phyloP scores from a whole-genome alignment of 2,888 invertebrate species.

The Zonitis immaculata region DNA sequence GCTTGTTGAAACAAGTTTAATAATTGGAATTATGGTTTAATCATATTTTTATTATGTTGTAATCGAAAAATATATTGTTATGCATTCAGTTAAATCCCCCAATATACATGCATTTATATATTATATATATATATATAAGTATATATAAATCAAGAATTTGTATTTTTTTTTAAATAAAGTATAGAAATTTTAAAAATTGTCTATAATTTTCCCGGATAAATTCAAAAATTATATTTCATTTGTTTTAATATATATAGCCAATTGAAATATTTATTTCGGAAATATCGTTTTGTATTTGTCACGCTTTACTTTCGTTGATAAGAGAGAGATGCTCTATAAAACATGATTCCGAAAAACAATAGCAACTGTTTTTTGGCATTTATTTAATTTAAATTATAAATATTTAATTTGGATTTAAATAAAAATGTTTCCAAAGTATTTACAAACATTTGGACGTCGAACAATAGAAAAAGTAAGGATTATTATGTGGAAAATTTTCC shows the following conservation, averaged over 20 bases:
- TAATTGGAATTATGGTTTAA: neutral
- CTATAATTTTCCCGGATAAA: too few relatives aligned
- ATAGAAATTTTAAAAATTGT: too few relatives aligned
- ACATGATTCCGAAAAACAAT: too few relatives aligned
- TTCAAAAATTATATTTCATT: too few relatives aligned
- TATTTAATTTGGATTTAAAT: neutral
- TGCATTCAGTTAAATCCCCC: neutral
- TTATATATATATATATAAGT: too few relatives aligned
- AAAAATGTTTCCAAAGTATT: conserved; percentile 49
- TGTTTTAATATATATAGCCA: too few relatives aligned
- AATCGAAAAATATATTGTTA: neutral
- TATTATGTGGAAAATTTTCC: conserved; percentile 11
- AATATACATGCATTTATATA: neutral
- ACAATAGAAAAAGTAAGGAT: conserved; percentile 48
- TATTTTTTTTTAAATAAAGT: neutral
- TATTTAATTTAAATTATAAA: neutral
- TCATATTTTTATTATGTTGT: neutral
- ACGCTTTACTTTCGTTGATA: too few relatives aligned
- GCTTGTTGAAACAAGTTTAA: neutral
- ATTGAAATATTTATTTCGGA: too few relatives aligned
- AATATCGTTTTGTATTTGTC: too few relatives aligned
- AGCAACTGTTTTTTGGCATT: too few relatives aligned
- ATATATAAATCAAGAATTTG: neutral
- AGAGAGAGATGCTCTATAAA: too few relatives aligned
- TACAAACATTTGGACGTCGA: conserved; percentile 44